Percentiles rank a stretch among this genome's conserved stretches.
These are phyloP conservation scores for Kradibia gibbosae DNA, from an alignment of 1,140 invertebrate species.

Conservation along the genomic window DNA sequence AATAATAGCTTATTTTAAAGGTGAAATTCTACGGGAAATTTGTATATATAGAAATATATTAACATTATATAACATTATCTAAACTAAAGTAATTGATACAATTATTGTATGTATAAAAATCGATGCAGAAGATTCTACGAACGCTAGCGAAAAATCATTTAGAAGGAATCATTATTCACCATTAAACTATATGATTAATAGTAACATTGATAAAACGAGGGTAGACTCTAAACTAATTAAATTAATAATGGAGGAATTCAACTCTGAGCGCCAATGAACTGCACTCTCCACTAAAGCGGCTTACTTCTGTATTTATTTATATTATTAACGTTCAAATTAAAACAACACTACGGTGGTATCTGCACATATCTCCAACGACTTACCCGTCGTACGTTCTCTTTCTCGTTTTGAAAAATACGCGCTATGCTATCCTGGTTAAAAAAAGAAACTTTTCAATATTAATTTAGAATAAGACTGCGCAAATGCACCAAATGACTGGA, in stretches of 20 bases:
- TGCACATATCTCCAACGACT: constrained; percentile 50
- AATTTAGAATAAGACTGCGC: constrained; percentile 14
- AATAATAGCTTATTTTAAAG: background rate
- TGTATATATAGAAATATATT: background rate
- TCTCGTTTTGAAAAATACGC: constrained; percentile 51
- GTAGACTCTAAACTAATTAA: constrained; percentile 20
- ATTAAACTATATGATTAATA: constrained; percentile 31
- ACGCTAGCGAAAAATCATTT: constrained; percentile 28
- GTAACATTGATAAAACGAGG: constrained; percentile 36
- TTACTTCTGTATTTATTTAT: constrained; percentile 44
- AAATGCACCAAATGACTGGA: constrained; percentile 37
- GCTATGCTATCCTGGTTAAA: constrained; percentile 51
- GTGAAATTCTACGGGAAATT: constrained; percentile 30
- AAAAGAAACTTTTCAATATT: constrained; percentile 48
- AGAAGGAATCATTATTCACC: constrained; percentile 23
- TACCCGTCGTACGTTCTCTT: constrained; percentile 48
- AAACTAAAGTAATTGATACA: constrained; percentile 37
- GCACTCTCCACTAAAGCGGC: constrained; percentile 50
- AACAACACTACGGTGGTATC: constrained; percentile 48
- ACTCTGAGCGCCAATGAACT: constrained; percentile 44
- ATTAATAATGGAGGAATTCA: constrained; percentile 23
- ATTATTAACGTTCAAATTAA: constrained; percentile 34
- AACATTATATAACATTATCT: constrained; percentile 36
- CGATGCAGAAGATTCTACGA: constrained; percentile 42
- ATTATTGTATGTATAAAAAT: constrained; percentile 22